Conservation (phyloP, 2,888 invertebrate species). For the Loripinus fragilis region DNA sequence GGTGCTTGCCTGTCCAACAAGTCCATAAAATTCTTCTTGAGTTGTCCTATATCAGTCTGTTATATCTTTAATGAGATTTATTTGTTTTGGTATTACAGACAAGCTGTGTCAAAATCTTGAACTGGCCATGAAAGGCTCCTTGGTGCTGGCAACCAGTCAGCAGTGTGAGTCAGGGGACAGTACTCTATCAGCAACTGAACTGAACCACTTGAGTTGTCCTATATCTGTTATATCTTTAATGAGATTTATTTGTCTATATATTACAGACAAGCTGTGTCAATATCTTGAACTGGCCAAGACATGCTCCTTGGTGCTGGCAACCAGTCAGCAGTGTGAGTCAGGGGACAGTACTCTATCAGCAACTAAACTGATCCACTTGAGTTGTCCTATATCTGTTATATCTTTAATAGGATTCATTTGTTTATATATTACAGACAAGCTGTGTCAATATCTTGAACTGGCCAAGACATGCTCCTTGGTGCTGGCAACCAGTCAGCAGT, state of each 20-base stretch:
- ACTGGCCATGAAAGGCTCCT: conserved; percentile 58
- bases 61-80: too few relatives aligned
- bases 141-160: conserved; percentile 58
- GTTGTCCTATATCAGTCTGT: too few relatives aligned
- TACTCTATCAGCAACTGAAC: conserved; percentile 49
- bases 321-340: conserved; percentile 71
- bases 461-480: conserved; percentile 58
- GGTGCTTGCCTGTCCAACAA: too few relatives aligned
- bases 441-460: conserved; percentile 63
- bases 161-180: conserved; percentile 74
- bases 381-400: too few relatives aligned
- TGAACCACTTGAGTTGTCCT: too few relatives aligned
- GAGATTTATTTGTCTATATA: neutral
- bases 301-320: conserved; percentile 53
- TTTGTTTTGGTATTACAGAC: conserved; percentile 29
- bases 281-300: conserved; percentile 66
- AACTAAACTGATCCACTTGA: too few relatives aligned
- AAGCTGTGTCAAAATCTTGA: conserved; percentile 60
- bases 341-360: conserved; percentile 63
- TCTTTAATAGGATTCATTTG: too few relatives aligned
- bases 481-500: conserved; percentile 64
- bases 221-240: too few relatives aligned
- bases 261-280: conserved; percentile 45
- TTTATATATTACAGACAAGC: conserved; percentile 38
- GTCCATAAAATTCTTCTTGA: too few relatives aligned